These are phyloP conservation scores for Elanoides forficatus DNA, from an alignment of 2,113 vertebrate species.

Conservation along the genomic window DNA sequence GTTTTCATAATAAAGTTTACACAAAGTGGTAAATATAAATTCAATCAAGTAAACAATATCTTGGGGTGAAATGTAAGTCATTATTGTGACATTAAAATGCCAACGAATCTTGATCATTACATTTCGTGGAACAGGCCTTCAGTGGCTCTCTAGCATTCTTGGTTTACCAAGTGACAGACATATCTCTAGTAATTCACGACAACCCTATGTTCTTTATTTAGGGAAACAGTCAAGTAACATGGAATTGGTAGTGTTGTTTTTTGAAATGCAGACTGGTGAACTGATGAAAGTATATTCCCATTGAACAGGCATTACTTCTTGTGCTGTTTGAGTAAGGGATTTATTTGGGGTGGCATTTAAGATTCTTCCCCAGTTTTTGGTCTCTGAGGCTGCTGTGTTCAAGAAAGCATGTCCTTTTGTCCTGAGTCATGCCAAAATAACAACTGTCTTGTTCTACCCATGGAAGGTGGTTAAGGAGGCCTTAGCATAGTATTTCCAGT, in stretches of 20 bases:
- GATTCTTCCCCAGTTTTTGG: not conserved
- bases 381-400: not conserved
- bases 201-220: not conserved
- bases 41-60: not conserved
- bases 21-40: not conserved
- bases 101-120: not conserved
- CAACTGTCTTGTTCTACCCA: not conserved
- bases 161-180: not conserved
- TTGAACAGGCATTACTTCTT: not conserved
- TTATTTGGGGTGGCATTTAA: not conserved
- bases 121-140: not conserved
- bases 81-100: not conserved
- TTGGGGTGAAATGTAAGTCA: not conserved
- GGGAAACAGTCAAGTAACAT: not conserved
- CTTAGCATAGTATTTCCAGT: not conserved
- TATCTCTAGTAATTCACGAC: not conserved
- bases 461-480: not conserved
- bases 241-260: not conserved
- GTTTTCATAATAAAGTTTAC: not conserved
- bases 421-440: not conserved
- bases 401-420: not conserved
- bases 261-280: not conserved
- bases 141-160: not conserved
- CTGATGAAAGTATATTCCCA: not conserved
- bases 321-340: not conserved